Base-by-base conservation (phyloP, 2,888 invertebrate genomes). In the Limnephilus marmoratus region DNA sequence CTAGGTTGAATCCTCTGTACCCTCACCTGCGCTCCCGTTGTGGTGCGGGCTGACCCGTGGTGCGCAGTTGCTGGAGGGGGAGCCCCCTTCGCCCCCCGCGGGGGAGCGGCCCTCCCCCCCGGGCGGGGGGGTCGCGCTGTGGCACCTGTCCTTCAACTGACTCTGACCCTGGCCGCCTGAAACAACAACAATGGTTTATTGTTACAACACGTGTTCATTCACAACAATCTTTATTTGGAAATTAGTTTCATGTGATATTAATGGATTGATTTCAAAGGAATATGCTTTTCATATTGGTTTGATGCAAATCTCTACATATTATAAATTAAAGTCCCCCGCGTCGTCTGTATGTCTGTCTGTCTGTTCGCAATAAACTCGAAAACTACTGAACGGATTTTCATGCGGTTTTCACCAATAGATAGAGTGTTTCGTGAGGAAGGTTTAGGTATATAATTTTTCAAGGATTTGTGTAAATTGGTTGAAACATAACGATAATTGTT, bases 1-100 rank as follows among this genome's bases (percentile, higher is more conserved):
- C 68, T 68, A n/a, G 24, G 68, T 68, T 31, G n/a, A 49, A 31
- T 82, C 68, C 24, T 68, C 31, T n/a, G n/a, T 5, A 24, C 0
- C 4, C 68, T 68, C 93, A 94, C 94, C 95, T 87, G 95, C 94
- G 31, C 96, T 96, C 9, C 96, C 96, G 94, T 96, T 97, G 94
- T 96, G 96, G 91, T 96, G 29, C 95, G 97, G 94, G 95, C 96
- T 94, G 94, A 95, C 94, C 93, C 49, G 94, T 93, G 92, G 94
- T 94, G 92, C 94, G 92, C 91, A 90, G 41, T 93, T 93, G 81
- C 92, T 93, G 68, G 93, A 90, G 13, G 93, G 92, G 95, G 95
- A 0, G 95, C 96, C 29, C 95, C 96, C 15, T 95, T 95, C 34
- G 95, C 96, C 29, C 95, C 96, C 15, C 95, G 95, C 31, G 95